These are phyloP conservation scores for Mythimna lalbum DNA, from an alignment of 2,888 invertebrate genomes.

Conservation along the genomic window DNA sequence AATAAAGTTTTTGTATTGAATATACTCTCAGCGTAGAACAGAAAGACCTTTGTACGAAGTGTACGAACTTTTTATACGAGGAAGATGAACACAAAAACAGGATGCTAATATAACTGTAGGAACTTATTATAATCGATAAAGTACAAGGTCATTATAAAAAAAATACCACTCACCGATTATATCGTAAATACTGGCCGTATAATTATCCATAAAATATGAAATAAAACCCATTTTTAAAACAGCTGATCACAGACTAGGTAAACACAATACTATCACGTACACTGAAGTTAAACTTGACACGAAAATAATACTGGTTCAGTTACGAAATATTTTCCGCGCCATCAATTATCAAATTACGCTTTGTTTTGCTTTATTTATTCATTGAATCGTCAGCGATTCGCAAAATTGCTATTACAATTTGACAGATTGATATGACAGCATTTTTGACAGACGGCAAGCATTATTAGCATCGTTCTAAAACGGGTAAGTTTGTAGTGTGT, in stretches of 20 bases:
- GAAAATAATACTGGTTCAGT: conserved; percentile 61
- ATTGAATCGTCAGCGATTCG: conserved; percentile 64
- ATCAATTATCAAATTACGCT: conserved; percentile 68
- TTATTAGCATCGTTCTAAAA: conserved; percentile 17
- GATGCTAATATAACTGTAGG: conserved; percentile 18
- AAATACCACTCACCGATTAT: conserved; percentile 82
- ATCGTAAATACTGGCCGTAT: conserved; percentile 83
- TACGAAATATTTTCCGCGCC: conserved; percentile 59
- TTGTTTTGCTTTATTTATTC: conserved; percentile 68
- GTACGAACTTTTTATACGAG: not conserved
- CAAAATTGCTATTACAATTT: conserved; percentile 46
- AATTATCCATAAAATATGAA: conserved; percentile 82
- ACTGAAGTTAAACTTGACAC: conserved; percentile 55
- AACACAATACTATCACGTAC: conserved; percentile 52
- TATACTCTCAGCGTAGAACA: not conserved
- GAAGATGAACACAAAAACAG: conserved; percentile 10
- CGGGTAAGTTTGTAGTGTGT: too few relatives aligned
- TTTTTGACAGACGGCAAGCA: too few relatives aligned
- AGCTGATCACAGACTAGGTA: conserved; percentile 58
- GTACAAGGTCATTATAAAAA: conserved; percentile 48
- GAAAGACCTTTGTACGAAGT: conserved; percentile 11
- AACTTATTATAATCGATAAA: conserved; percentile 30
- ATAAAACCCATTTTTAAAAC: conserved; percentile 80
- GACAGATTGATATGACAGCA: conserved; percentile 41
- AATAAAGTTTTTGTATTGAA: not conserved